Evolutionary conservation across 2,113 vertebrate genomes (phyloP).

Genomic region (Carassius gibelio): DNA sequence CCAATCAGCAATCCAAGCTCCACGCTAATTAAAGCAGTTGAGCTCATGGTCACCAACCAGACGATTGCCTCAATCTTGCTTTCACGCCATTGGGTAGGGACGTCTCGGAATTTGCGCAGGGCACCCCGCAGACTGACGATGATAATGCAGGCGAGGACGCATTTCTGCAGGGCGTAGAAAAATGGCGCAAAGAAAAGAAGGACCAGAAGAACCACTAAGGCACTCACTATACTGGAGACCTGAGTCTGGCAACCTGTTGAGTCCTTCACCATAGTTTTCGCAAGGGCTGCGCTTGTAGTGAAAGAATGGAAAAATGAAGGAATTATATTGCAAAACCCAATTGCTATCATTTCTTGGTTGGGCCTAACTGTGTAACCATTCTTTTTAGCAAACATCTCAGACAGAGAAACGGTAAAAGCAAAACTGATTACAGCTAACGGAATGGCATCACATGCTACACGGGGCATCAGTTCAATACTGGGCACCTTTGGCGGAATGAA

Average conservation of each 20-base stretch:
- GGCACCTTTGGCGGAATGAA: slow-evolving; percentile 86
- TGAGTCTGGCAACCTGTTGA: slow-evolving; percentile 93
- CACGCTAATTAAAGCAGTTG: slow-evolving; percentile 86
- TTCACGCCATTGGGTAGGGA: slow-evolving; percentile 83
- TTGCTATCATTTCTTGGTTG: slow-evolving; percentile 96
- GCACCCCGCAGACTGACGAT: slow-evolving; percentile 92
- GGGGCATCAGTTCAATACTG: slow-evolving; percentile 78
- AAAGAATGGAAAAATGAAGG: slow-evolving; percentile 95
- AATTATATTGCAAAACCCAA: slow-evolving; percentile 93
- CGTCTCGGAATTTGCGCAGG: slow-evolving; percentile 84
- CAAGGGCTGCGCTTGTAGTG: slow-evolving; percentile 91
- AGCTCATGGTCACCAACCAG: slow-evolving; percentile 82
- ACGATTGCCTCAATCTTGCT: slow-evolving; percentile 83
- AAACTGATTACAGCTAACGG: slow-evolving; percentile 91
- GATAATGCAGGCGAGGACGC: slow-evolving; percentile 91
- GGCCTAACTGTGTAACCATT: slow-evolving; percentile 88
- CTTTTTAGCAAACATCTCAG: slow-evolving; percentile 96
- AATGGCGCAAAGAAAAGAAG: slow-evolving; percentile 90
- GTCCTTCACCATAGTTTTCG: slow-evolving; percentile 94
- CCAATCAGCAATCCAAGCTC: slow-evolving; percentile 89
- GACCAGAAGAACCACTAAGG: slow-evolving; percentile 88
- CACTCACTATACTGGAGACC: slow-evolving; percentile 90
- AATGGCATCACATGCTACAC: slow-evolving; percentile 84
- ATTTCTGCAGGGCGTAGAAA: slow-evolving; percentile 89
- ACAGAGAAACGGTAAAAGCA: slow-evolving; percentile 93